phyloP scores from a whole-genome alignment of 1,140 invertebrate genomes.

The Trichonephila clavipes region DNA sequence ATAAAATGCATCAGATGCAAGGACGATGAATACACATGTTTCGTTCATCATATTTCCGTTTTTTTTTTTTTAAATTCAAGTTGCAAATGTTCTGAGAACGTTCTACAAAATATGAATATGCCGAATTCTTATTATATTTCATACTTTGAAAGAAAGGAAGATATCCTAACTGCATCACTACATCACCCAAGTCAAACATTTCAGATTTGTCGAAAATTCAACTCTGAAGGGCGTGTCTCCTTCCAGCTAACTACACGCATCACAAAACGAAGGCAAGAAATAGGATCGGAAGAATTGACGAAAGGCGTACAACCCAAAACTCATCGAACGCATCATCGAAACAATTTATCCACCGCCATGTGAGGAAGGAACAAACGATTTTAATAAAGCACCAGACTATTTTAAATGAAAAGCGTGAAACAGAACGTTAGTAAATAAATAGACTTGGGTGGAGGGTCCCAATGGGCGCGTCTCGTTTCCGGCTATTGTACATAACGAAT shows the following conservation, averaged over 20 bases:
- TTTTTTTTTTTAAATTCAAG: too few species aligned
- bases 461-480: constrained; percentile 44
- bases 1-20: too few species aligned
- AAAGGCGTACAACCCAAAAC: background rate
- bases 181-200: background rate
- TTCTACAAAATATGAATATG: too few species aligned
- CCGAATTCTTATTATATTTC: too few species aligned
- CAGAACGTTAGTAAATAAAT: constrained; percentile 40
- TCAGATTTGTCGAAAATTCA: background rate
- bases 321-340: background rate
- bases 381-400: background rate
- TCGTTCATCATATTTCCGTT: too few species aligned
- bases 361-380: background rate
- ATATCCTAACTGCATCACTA: too few species aligned
- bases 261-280: background rate
- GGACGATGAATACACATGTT: too few species aligned
- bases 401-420: constrained; percentile 42
- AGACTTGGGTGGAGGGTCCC: constrained; percentile 18
- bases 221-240: background rate
- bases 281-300: background rate
- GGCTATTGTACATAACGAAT: constrained; percentile 54
- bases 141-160: too few species aligned
- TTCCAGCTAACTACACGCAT: background rate
- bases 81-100: too few species aligned
- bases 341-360: background rate